phyloP scores from a whole-genome alignment of 2,797 vertebrate species.

The Phyllotis vaccarum region DNA sequence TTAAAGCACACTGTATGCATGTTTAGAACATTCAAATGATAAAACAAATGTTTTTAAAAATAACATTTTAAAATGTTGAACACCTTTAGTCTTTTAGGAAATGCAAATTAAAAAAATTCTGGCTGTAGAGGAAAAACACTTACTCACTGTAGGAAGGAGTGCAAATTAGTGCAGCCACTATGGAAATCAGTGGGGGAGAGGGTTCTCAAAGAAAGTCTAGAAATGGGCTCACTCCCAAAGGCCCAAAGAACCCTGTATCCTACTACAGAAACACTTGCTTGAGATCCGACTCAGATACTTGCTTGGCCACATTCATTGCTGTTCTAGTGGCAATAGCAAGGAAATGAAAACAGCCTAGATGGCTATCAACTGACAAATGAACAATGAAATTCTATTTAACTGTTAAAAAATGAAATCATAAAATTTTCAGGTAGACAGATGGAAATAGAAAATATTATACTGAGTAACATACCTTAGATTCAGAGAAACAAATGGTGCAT shows the following conservation, averaged over 20 bases:
- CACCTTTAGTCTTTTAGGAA: background rate
- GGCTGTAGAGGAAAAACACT: background rate
- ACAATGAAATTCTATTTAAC: background rate
- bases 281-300: background rate
- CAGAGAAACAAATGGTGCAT: background rate
- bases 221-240: background rate
- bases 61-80: background rate
- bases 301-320: background rate
- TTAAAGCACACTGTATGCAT: background rate
- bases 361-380: background rate
- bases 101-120: background rate
- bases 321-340: too few species aligned
- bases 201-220: background rate
- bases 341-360: background rate
- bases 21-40: background rate
- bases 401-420: background rate
- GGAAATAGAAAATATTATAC: background rate
- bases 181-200: background rate
- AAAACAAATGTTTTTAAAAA: background rate
- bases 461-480: background rate
- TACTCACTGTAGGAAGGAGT: background rate
- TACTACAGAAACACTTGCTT: background rate
- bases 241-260: background rate
- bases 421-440: background rate
- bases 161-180: background rate